Conservation (phyloP, 2,797 vertebrate species). For the Microhierax caerulescens region DNA sequence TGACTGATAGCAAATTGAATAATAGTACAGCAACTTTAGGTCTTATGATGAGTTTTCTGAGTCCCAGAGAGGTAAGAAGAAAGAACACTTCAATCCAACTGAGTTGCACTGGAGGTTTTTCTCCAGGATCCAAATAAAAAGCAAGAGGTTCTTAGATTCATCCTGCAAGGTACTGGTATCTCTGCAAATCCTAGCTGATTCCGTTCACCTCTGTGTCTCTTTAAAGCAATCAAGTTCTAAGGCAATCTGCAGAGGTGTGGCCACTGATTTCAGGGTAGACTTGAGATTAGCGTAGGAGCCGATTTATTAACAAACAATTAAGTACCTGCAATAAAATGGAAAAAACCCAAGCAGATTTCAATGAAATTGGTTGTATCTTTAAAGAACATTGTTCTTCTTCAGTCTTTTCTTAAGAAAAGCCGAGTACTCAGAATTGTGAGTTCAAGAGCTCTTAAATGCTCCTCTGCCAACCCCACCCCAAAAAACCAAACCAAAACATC, state of each 20-base stretch:
- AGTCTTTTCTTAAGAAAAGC: not conserved
- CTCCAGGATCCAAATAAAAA: not conserved
- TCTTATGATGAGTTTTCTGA: not conserved
- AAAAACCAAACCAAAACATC: not conserved
- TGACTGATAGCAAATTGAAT: not conserved
- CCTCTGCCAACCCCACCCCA: fast-evolving
- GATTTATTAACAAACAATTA: not conserved
- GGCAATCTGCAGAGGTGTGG: not conserved
- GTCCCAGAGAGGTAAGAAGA: not conserved
- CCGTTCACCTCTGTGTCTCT: not conserved
- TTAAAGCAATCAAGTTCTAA: not conserved
- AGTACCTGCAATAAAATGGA: not conserved
- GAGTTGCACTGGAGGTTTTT: not conserved
- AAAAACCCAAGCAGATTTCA: not conserved
- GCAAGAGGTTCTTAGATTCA: not conserved
- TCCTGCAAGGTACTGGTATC: not conserved
- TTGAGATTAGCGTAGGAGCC: not conserved
- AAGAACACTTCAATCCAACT: not conserved
- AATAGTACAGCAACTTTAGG: not conserved
- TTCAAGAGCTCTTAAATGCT: not conserved
- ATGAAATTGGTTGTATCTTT: not conserved
- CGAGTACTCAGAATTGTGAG: not conserved
- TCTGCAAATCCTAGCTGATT: not conserved
- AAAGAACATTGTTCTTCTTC: not conserved
- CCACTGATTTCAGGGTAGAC: not conserved